phyloP scores from a whole-genome alignment of 2,113 vertebrate genomes.

The Alligator sinensis region DNA sequence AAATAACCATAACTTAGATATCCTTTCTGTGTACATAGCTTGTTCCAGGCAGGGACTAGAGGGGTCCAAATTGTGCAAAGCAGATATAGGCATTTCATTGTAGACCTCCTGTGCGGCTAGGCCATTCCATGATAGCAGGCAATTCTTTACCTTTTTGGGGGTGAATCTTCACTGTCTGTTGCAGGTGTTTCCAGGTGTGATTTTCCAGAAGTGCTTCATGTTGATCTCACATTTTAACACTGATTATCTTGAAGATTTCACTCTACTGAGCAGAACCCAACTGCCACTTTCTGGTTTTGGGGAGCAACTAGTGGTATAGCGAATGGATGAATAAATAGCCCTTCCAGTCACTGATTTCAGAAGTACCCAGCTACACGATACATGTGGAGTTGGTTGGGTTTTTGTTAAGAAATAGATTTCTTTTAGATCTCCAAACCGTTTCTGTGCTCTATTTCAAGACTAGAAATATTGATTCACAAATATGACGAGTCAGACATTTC shows the following conservation, averaged over 20 bases:
- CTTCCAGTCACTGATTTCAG: background rate
- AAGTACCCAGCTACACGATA: background rate
- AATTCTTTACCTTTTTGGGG: background rate
- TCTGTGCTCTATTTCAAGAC: background rate
- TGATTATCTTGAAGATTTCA: background rate
- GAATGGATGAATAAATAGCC: background rate
- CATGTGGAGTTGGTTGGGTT: background rate
- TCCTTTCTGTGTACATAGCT: background rate
- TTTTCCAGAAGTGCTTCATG: accelerated
- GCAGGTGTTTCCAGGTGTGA: background rate
- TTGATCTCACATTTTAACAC: background rate
- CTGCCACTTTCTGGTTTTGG: background rate
- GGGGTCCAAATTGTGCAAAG: background rate
- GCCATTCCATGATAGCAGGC: background rate
- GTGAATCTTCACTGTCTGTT: background rate
- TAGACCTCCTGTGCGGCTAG: background rate
- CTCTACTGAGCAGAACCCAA: background rate
- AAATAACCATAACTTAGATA: background rate
- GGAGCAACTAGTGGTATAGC: background rate
- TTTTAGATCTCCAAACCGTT: conserved; percentile 29
- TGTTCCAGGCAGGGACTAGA: background rate
- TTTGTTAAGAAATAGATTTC: conserved; percentile 32
- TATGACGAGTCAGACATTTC: background rate
- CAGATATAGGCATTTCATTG: background rate
- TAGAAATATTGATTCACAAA: conserved; percentile 16